A percentile compares a stretch with the other conserved stretches of the same genome.
These are phyloP conservation scores for Rhombomys opimus DNA, from an alignment of 2,113 vertebrate genomes.

Conservation along the genomic window DNA sequence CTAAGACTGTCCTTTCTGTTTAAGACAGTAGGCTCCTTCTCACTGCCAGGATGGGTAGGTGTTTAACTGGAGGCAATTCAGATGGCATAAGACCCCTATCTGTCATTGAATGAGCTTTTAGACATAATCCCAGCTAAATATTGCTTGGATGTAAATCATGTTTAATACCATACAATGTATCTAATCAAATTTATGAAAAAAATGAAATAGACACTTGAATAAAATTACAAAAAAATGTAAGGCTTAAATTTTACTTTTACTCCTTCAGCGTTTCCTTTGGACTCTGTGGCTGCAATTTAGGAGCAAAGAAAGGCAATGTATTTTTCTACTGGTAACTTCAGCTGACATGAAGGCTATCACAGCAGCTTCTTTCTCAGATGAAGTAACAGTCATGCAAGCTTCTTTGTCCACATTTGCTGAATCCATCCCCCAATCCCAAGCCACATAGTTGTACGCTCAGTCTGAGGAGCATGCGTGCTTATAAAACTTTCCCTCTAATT, in stretches of 20 bases:
- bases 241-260: not conserved
- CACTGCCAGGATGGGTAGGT: not conserved
- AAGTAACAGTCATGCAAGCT: conserved; percentile 64
- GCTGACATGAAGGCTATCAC: not conserved
- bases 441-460: conserved; percentile 30
- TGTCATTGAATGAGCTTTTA: not conserved
- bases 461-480: conserved; percentile 46
- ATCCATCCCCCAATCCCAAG: conserved; percentile 63
- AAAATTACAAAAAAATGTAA: not conserved
- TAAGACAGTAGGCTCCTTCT: not conserved
- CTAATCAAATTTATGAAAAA: not conserved
- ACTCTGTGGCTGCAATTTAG: conserved; percentile 27
- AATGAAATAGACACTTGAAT: not conserved
- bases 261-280: not conserved
- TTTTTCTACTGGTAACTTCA: conserved; percentile 68
- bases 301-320: not conserved
- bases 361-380: conserved; percentile 37
- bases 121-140: not conserved
- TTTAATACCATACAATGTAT: not conserved
- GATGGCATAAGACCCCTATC: not conserved
- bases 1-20: not conserved
- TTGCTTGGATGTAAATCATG: not conserved
- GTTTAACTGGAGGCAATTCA: not conserved
- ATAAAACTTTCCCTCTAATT: rapidly evolving
- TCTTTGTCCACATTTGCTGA: conserved; percentile 62